Evolutionary conservation across 2,888 invertebrate genomes (phyloP), one percentile per base, ranked within the genome.

Genomic region (Electrophaes corylata): DNA sequence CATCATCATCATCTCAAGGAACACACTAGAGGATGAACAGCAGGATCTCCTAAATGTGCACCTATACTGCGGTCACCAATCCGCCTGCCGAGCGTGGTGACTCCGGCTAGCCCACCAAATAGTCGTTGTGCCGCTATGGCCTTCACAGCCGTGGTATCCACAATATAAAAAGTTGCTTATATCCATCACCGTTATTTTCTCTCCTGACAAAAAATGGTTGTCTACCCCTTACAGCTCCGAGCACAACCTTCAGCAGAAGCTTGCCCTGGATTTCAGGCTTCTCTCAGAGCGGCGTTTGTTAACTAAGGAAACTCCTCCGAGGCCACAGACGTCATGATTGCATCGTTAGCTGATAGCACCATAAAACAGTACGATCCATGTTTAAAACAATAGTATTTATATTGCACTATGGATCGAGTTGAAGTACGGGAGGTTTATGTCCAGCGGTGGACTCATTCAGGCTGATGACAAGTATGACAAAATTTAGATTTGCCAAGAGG

Each of bases 121-220:
- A 12, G n/a, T 54, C 12, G 41, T 54, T 19, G 37, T 55, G 12
- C 48, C 48, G 4, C 18, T 18, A 3, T 39, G 39, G 16, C 18
- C 20, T 20, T 20, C 20, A 3, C 20, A 20, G 20, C 20, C 20
- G 5, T 35, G 33, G 33, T 37, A 37, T 14, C 37, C 37, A 8
- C 16, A 16, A 4, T 37, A 14, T 8, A 37, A 37, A 37, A 16
- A 14, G 8, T n/a, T 35, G 8, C 4, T 37, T 3, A 14, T 37
- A 14, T 14, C 14, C 14, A 6, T 16, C 8, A 37, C 39, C 10
- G 3, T 39, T 10, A 18, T 39, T 39, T 39, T 39, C 39, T 18
- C 37, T 39, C 18, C 39, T 18, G 18, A 39, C 10, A 18, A 16
- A 39, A 39, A 18, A 1, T 23, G 29, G 16, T 39, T 39, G 18